Evolutionary conservation across 2,113 vertebrate species (phyloP), one percentile per base, ranked within the genome.

Genomic region (Carassius carassius): DNA sequence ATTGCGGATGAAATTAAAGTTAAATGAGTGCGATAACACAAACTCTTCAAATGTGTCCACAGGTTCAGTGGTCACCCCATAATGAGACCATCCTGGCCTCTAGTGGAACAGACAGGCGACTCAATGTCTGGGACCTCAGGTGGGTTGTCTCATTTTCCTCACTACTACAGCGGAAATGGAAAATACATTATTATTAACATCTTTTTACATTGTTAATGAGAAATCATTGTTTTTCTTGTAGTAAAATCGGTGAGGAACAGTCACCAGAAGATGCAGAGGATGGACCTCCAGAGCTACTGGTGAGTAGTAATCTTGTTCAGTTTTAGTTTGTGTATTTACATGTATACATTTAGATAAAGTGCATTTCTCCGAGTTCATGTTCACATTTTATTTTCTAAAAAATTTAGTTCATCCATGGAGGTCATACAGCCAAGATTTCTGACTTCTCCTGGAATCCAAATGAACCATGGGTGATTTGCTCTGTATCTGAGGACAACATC

Each of bases 371-470:
- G 37, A 16, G 14, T 12, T 4, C 12, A 14, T 49, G 12, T 49
- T 63, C 44, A 21, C 83, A 9, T 84, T 56, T 21, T 84, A 8
- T 51, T n/a, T 17, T 89, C 60, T 79, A 60, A 60, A n/a, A 60
- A n/a, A 35, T 67, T 72, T 37, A 98, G 98, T 99, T 99, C 89
- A 99, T 99, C 91, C 98, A 99, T 19, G 98, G 98, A 23, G 98
- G 98, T 81, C 98, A 99, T 86, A 99, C 98, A 87, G 98, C 98
- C 6, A 99, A 99, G 92, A 99, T 99, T 88, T 99, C 97, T 0
- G 98, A 99, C 91, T 99, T 99, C 91, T 99, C 98, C 67, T 99
- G 98, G 98, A 99, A 99, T 93, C 98, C 98, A 77, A 99, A 99
- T 37, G 98, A 99, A 86, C 98, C 98, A 9, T 99, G 98, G 98